phyloP scores from a whole-genome alignment of 2,888 invertebrate species.

The Sinopyrophorus schimmeli region DNA sequence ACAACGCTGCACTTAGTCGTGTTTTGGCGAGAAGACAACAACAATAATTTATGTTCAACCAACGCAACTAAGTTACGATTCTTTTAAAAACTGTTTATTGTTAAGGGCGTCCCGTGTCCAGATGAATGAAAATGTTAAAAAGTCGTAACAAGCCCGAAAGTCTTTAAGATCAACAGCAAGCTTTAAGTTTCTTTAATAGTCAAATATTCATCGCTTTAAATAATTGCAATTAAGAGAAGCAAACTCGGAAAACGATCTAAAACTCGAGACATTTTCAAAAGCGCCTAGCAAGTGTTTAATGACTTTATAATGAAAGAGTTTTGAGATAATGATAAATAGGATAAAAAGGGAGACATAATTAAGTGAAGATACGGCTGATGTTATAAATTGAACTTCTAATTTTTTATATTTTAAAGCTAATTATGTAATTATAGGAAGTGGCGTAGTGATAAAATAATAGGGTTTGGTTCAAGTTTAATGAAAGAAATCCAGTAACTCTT shows the following conservation, averaged over 20 bases:
- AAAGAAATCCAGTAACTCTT: no score
- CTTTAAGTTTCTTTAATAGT: slow-evolving; percentile 13
- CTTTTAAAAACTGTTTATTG: slow-evolving; percentile 6
- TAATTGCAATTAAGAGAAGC: slow-evolving; percentile 22
- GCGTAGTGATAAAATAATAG: no score
- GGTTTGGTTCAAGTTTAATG: no score
- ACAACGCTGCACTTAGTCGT: slow-evolving; percentile 23
- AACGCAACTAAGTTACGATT: slow-evolving; percentile 3
- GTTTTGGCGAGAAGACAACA: slow-evolving; percentile 24
- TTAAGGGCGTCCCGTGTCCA: slow-evolving; percentile 1
- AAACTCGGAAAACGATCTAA: slow-evolving; percentile 16
- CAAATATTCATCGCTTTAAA: slow-evolving; percentile 20
- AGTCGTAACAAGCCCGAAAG: slow-evolving; percentile 12
- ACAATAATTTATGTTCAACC: slow-evolving; percentile 20
- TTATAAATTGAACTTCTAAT: no score
- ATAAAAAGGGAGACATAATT: no score
- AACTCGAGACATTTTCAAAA: slow-evolving; percentile 14
- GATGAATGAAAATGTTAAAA: slow-evolving; percentile 15
- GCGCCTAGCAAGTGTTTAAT: slow-evolving; percentile 21
- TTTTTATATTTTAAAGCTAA: no score
- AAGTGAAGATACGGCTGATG: no score
- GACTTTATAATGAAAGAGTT: slow-evolving; percentile 11
- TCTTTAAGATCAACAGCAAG: slow-evolving; percentile 22
- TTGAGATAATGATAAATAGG: slow-evolving; percentile 14
- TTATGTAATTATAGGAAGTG: no score